Conservation (phyloP, 1,140 invertebrate genomes). For the Babylonia areolata region DNA sequence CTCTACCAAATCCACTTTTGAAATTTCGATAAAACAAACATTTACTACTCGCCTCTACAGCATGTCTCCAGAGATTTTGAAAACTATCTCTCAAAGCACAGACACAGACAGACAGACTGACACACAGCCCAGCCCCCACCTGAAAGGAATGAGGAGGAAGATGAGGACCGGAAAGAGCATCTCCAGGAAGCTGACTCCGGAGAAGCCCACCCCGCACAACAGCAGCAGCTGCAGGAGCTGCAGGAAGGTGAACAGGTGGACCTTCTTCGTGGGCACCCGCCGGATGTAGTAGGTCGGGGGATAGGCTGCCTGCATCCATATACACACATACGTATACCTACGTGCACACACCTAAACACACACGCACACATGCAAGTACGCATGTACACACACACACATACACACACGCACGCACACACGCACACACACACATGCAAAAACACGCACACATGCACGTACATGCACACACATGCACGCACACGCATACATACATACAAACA, state of each 20-base stretch:
- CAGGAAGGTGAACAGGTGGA: constrained; percentile 81
- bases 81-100: no score
- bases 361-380: no score
- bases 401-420: not conserved
- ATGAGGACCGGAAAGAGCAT: constrained; percentile 83
- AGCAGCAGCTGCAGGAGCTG: constrained; percentile 81
- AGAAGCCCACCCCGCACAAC: constrained; percentile 82
- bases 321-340: not conserved
- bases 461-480: no score
- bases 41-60: no score
- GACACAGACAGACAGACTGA: not conserved
- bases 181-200: constrained; percentile 80
- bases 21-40: no score
- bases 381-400: not conserved
- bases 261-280: constrained; percentile 82
- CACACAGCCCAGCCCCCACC: constrained; percentile 73
- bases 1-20: no score
- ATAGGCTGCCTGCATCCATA: constrained; percentile 79
- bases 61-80: no score
- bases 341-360: not conserved
- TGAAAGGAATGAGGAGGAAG: constrained; percentile 80
- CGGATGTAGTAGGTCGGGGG: constrained; percentile 84
- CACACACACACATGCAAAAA: not conserved
- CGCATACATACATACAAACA: no score
- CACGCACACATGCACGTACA: no score